Conservation (phyloP, 2,113 vertebrate species). For the Sminthopsis crassicaudata region DNA sequence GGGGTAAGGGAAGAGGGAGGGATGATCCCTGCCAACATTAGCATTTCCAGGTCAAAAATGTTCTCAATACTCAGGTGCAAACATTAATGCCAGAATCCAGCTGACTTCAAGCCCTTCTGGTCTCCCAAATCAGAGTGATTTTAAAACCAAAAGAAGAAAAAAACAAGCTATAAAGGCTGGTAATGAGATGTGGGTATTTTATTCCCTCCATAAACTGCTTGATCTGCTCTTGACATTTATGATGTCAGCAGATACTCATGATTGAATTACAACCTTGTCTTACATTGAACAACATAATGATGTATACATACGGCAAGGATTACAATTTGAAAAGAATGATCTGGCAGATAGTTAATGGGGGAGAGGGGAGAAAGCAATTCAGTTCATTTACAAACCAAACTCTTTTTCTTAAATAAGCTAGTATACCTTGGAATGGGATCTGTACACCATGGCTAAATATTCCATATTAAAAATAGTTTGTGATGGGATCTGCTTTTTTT, state of each 20-base stretch:
- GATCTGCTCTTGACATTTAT: slow-evolving; percentile 58
- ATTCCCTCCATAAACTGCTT: slow-evolving; percentile 58
- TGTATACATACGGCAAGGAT: neutral
- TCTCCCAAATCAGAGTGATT: slow-evolving; percentile 31
- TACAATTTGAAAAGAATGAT: slow-evolving; percentile 29
- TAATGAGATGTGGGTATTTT: slow-evolving; percentile 62
- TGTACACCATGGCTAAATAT: slow-evolving; percentile 70
- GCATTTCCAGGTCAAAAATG: slow-evolving; percentile 80
- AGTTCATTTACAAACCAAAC: slow-evolving; percentile 69
- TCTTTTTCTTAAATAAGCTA: slow-evolving; percentile 73
- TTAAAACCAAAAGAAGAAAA: slow-evolving; percentile 37
- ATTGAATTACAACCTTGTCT: slow-evolving; percentile 61
- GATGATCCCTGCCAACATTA: slow-evolving; percentile 61
- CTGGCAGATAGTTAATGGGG: slow-evolving; percentile 65
- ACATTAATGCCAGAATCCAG: slow-evolving; percentile 22
- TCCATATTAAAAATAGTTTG: slow-evolving; percentile 80
- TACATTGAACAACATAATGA: neutral
- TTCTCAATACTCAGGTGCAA: slow-evolving; percentile 56
- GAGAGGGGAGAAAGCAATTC: slow-evolving; percentile 67
- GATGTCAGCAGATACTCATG: slow-evolving; percentile 66
- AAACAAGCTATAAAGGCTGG: slow-evolving; percentile 52
- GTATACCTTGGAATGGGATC: slow-evolving; percentile 69
- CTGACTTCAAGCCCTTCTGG: neutral
- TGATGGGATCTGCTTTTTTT: slow-evolving; percentile 82
- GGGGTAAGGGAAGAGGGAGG: slow-evolving; percentile 12